A percentile compares a stretch with the other conserved stretches of the same genome.
Evolutionary conservation across 2,113 vertebrate species (phyloP).

Genomic region (Gavialis gangeticus): DNA sequence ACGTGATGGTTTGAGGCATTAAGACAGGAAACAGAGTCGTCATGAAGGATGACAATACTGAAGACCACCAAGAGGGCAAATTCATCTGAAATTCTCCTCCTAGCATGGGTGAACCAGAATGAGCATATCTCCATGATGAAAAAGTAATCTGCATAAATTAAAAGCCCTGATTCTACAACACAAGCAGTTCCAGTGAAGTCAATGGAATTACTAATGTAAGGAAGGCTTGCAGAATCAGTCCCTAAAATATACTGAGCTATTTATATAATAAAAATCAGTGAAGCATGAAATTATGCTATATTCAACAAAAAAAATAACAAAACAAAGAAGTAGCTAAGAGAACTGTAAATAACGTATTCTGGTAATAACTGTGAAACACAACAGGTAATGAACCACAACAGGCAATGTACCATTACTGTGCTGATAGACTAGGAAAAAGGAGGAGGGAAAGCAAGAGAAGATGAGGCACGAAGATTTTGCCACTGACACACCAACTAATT

Average conservation of each 20-base stretch:
- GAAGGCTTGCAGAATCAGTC: neutral
- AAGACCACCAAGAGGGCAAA: constrained; percentile 80
- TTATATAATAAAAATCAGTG: neutral
- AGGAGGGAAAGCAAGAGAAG: neutral
- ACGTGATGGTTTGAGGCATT: constrained; percentile 76
- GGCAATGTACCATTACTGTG: neutral
- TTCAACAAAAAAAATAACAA: neutral
- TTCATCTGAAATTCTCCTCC: constrained; percentile 77
- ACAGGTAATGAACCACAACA: neutral
- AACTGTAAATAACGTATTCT: neutral
- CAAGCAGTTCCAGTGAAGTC: neutral
- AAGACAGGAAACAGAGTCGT: constrained; percentile 79
- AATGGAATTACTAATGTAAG: neutral
- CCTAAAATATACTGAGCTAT: neutral
- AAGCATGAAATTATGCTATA: neutral
- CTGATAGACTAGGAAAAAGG: neutral
- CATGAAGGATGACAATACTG: constrained; percentile 81
- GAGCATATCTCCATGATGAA: constrained; percentile 37
- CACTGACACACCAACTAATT: neutral
- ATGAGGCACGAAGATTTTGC: too few species aligned
- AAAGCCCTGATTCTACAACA: neutral
- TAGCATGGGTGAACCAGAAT: constrained; percentile 3
- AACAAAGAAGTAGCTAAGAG: neutral
- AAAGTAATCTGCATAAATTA: neutral
- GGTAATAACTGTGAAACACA: neutral